Conservation (phyloP, 2,113 vertebrate genomes). For the Oncorhynchus nerka region DNA sequence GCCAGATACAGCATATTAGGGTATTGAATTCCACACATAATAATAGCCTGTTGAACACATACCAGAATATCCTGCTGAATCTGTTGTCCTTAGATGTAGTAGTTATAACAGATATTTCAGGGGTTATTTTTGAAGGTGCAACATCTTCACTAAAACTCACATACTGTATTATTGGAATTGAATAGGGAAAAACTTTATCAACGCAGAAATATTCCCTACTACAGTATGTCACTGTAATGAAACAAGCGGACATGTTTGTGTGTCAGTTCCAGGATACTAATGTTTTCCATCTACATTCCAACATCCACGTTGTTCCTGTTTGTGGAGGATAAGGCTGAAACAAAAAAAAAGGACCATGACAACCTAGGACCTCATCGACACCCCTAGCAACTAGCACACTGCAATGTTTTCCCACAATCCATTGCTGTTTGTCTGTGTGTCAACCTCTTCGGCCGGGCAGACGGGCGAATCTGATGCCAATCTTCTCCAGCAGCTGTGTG, state of each 20-base stretch:
- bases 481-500: constrained; percentile 1
- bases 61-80: no score
- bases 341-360: constrained; percentile 35
- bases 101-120: no score
- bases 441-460: constrained; percentile 13
- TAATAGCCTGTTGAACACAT: no score
- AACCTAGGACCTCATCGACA: constrained; percentile 41
- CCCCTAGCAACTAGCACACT: constrained; percentile 20
- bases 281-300: constrained; percentile 52
- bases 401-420: constrained; percentile 37
- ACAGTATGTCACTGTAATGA: not conserved
- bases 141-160: no score
- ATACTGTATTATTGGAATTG: no score
- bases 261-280: constrained; percentile 48
- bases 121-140: no score
- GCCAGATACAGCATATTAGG: not conserved
- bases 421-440: constrained; percentile 21
- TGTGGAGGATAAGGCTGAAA: constrained; percentile 51
- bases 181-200: no score
- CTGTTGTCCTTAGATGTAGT: no score
- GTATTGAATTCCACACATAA: no score
- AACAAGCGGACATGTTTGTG: constrained; percentile 14
- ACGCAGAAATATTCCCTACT: not conserved
- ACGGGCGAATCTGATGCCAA: constrained; percentile 1
- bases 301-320: constrained; percentile 50